phyloP scores from a whole-genome alignment of 1,140 invertebrate species.

The Zaprionus kolodkinae region DNA sequence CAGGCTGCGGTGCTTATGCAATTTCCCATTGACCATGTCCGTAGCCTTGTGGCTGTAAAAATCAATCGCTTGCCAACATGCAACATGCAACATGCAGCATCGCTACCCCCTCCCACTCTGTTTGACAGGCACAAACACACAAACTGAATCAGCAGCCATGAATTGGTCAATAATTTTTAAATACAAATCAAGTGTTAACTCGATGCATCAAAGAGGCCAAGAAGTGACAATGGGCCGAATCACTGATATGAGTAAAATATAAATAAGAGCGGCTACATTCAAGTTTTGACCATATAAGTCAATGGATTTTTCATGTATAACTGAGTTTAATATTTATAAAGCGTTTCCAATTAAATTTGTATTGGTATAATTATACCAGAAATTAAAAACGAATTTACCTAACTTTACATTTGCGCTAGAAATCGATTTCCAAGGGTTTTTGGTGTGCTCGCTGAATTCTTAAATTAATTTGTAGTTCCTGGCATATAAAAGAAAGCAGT shows the following conservation, averaged over 20 bases:
- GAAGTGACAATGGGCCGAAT: neutral
- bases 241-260: neutral
- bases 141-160: constrained; percentile 77
- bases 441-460: too few relatives aligned
- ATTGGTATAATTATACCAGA: too few relatives aligned
- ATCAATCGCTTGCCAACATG: constrained; percentile 61
- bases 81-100: neutral
- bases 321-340: too few relatives aligned
- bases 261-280: neutral
- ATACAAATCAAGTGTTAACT: constrained; percentile 82
- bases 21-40: constrained; percentile 61
- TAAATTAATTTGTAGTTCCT: too few relatives aligned
- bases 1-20: constrained; percentile 55
- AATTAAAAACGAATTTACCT: too few relatives aligned
- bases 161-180: constrained; percentile 81
- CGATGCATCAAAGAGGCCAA: constrained; percentile 1
- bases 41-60: constrained; percentile 71
- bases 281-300: too few relatives aligned
- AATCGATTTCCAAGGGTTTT: too few relatives aligned
- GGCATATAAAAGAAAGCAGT: too few relatives aligned
- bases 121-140: constrained; percentile 68
- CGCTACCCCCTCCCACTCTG: neutral
- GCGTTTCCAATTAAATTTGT: too few relatives aligned
- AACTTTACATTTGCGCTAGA: too few relatives aligned
- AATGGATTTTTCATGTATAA: too few relatives aligned